Conservation (phyloP, 2,113 vertebrate species). For the Bufo gargarizans region DNA sequence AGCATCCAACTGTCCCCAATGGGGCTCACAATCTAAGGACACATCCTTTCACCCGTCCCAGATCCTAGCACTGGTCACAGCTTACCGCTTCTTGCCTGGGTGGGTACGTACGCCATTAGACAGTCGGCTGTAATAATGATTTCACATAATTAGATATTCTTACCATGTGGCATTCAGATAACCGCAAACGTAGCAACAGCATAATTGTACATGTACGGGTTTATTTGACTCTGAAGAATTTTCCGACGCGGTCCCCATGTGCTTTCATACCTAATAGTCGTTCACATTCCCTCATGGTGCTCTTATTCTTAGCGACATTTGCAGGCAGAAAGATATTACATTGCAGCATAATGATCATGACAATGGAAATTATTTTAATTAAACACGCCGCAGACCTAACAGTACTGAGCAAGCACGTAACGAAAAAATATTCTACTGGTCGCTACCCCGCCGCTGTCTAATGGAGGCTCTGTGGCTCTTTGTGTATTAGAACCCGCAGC, state of each 20-base stretch:
- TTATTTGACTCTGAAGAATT: background rate
- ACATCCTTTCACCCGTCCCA: no score
- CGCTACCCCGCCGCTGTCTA: no score
- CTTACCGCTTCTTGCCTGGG: background rate
- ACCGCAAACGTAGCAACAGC: background rate
- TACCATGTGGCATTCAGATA: background rate
- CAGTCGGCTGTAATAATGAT: background rate
- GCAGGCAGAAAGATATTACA: conserved; percentile 4
- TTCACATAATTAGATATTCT: background rate
- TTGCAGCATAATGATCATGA: background rate
- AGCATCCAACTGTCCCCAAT: no score
- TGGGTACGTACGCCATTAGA: background rate
- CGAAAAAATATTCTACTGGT: no score
- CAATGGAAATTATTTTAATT: background rate
- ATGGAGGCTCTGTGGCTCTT: no score
- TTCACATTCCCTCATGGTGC: background rate
- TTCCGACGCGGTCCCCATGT: background rate
- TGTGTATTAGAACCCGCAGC: no score
- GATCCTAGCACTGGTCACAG: no score
- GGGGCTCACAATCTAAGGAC: no score
- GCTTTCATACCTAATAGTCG: background rate
- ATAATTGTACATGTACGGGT: background rate
- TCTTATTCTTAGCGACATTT: background rate
- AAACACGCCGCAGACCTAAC: background rate
- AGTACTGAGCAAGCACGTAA: background rate